A percentile compares a stretch with the other conserved stretches of the same genome.
Evolutionary conservation across 2,113 vertebrate species (phyloP).

Genomic region (Trematomus loennbergii): DNA sequence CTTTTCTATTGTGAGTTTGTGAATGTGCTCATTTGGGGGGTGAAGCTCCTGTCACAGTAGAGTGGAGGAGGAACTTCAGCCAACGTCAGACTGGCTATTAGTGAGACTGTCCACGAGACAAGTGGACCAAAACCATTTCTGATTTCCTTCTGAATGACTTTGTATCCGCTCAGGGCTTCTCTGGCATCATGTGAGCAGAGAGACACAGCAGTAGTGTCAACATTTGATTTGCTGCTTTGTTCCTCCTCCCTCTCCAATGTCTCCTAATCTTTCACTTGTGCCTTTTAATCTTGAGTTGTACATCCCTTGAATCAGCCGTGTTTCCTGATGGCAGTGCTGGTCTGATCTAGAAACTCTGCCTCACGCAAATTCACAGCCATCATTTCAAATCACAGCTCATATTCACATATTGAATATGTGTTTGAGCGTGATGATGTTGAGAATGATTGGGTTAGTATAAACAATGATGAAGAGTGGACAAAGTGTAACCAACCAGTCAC

Average conservation of each 20-base stretch:
- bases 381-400: neutral
- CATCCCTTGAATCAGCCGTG: conserved; percentile 39
- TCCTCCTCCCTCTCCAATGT: conserved; percentile 27
- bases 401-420: conserved; percentile 1
- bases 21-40: too few species aligned
- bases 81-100: conserved; percentile 49
- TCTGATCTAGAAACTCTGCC: conserved; percentile 18
- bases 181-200: neutral
- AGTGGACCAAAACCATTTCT: conserved; percentile 56
- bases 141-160: conserved; percentile 59
- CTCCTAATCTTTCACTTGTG: conserved; percentile 61
- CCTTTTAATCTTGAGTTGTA: conserved; percentile 41
- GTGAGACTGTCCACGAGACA: conserved; percentile 32
- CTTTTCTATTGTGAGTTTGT: too few species aligned
- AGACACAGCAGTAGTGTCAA: conserved; percentile 18
- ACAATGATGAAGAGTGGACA: too few species aligned
- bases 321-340: conserved; percentile 16
- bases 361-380: neutral
- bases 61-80: conserved; percentile 21
- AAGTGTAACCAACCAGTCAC: too few species aligned
- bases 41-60: conserved; percentile 25
- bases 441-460: too few species aligned
- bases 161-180: conserved; percentile 9
- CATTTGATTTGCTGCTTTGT: conserved; percentile 44
- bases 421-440: neutral